Evolutionary conservation across 2,888 invertebrate species (phyloP), one percentile per base, ranked within the genome.

Genomic region (Hyposoter didymator): DNA sequence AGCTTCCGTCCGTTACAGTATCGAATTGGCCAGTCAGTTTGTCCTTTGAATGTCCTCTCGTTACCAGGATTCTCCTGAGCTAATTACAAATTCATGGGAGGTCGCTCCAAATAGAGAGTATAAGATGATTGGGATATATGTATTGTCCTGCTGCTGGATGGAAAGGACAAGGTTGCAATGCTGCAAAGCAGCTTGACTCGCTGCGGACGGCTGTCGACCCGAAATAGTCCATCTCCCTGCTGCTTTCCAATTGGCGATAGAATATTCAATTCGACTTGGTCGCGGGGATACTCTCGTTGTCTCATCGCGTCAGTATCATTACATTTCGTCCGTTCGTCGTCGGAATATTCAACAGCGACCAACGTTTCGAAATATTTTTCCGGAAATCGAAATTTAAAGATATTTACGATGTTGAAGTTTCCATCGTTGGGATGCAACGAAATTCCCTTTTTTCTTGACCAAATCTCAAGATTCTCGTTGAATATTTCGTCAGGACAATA

Each of bases 21-120:
- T 14, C 59, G 28, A 59, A 28, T 6, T 14, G 59, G 59, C 5
- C 59, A 59, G 3, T n/a, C n/a, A 52, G 7, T 52, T 52, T 52
- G n/a, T 19, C 59, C 28, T 59, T 59, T 14, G 28, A 28, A 59
- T 59, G 59, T n/a, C n/a, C 14, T 14, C 28, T 59, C 28, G 59
- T 59, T 28, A 12, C 14, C 6, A 59, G 22, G 12, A 4, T 10
- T 55, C 55, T 55, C 10, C 12, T 55, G 2, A 7, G 55, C 22
- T 55, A 59, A 28, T 59, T 28, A 59, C 28, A 28, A 59, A 59
- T 59, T 59, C 59, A 59, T 59, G 59, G 12, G 22, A 22, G n/a
- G n/a, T 10, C 2, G 59, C 59, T 59, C 6, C 5, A 28, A 59
- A 59, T 59, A 59, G 14, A 59, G 28, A 35, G 35, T 1, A 2